phyloP scores from a whole-genome alignment of 2,797 vertebrate genomes.

The Vespertilio murinus region DNA sequence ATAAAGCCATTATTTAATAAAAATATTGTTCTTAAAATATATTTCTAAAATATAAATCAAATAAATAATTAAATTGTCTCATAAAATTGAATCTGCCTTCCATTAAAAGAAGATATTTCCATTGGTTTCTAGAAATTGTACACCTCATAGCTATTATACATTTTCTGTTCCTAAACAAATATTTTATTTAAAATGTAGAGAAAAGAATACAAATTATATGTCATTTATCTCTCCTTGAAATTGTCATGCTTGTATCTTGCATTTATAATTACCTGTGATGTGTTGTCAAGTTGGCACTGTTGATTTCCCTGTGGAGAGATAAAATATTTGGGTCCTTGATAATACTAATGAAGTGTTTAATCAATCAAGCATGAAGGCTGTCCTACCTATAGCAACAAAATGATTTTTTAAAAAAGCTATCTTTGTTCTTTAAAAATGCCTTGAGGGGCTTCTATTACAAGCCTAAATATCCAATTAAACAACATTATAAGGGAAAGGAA shows the following conservation, averaged over 20 bases:
- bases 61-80: background rate
- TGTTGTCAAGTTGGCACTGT: background rate
- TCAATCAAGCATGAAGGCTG: background rate
- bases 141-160: background rate
- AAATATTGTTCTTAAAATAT: background rate
- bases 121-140: background rate
- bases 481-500: background rate
- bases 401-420: background rate
- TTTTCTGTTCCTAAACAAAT: slow-evolving; percentile 39
- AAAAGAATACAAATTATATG: background rate
- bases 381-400: background rate
- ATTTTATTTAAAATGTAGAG: background rate
- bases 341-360: background rate
- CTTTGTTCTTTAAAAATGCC: background rate
- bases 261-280: background rate
- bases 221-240: background rate
- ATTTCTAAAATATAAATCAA: background rate
- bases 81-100: background rate
- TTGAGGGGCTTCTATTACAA: background rate
- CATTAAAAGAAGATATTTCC: background rate
- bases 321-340: background rate
- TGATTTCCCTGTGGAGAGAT: background rate
- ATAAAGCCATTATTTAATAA: background rate
- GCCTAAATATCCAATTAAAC: background rate
- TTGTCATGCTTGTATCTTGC: background rate